Conservation (phyloP, 1,140 invertebrate genomes). For the Calycopis cecrops region DNA sequence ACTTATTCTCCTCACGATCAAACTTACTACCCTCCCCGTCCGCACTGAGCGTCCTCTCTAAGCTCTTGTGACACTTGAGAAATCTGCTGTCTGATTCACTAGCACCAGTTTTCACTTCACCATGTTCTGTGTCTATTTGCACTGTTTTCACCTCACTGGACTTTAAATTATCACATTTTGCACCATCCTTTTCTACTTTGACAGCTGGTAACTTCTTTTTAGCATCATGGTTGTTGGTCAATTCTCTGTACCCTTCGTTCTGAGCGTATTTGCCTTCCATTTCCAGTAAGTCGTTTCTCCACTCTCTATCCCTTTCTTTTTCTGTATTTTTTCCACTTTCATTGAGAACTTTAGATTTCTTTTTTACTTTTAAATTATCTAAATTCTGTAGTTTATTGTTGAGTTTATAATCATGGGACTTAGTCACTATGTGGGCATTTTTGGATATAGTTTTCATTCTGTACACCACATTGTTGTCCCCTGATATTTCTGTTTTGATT, state of each 20-base stretch:
- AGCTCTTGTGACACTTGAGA: constrained; percentile 54
- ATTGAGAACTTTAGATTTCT: constrained; percentile 54
- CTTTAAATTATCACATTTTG: constrained; percentile 61
- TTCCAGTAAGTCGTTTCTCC: constrained; percentile 57
- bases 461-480: constrained; percentile 61
- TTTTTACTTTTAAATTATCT: constrained; percentile 59
- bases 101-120: constrained; percentile 55
- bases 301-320: constrained; percentile 61
- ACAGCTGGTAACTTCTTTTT: constrained; percentile 62
- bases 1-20: constrained; percentile 52
- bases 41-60: constrained; percentile 60
- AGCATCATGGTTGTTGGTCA: constrained; percentile 50
- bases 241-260: constrained; percentile 72
- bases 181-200: constrained; percentile 48
- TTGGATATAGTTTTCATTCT: constrained; percentile 69
- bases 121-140: constrained; percentile 47
- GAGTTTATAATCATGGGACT: constrained; percentile 63
- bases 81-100: constrained; percentile 55
- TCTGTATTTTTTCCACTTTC: constrained; percentile 44
- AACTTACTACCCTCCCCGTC: constrained; percentile 39
- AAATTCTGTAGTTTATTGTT: constrained; percentile 52
- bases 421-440: constrained; percentile 69
- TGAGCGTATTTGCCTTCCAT: constrained; percentile 70
- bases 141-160: constrained; percentile 58
- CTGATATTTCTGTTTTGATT: constrained; percentile 50